phyloP scores from a whole-genome alignment of 2,888 invertebrate species.

The Zhuqinia jingwanae region DNA sequence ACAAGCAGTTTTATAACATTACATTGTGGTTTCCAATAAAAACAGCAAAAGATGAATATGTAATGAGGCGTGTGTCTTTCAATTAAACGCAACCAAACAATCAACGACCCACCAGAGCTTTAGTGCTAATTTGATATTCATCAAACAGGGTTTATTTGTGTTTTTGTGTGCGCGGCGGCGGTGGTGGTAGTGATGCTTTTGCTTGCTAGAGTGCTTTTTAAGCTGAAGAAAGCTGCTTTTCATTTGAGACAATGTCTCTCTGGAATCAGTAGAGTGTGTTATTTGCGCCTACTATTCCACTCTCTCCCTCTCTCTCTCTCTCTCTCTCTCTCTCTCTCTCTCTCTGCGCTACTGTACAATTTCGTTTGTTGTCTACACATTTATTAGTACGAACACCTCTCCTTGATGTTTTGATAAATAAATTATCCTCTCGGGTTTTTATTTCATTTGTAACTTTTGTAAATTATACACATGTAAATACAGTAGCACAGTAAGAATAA shows the following conservation, averaged over 20 bases:
- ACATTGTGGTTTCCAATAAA: slow-evolving; percentile 25
- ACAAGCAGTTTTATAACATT: no score
- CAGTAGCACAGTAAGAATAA: no score
- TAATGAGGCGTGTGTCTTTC: slow-evolving; percentile 69
- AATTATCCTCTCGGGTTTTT: slow-evolving; percentile 54
- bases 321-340: neutral
- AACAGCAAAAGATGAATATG: slow-evolving; percentile 59
- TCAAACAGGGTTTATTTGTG: slow-evolving; percentile 53
- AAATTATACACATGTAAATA: neutral
- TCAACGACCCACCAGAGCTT: slow-evolving; percentile 50
- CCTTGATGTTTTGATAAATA: slow-evolving; percentile 56
- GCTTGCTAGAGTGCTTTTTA: slow-evolving; percentile 22
- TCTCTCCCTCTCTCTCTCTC: neutral
- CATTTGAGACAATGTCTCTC: slow-evolving; percentile 4
- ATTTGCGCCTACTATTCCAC: no score
- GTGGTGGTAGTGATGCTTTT: no score
- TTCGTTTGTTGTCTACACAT: slow-evolving; percentile 36
- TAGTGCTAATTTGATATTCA: slow-evolving; percentile 60
- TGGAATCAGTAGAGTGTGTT: slow-evolving; percentile 40
- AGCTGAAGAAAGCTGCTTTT: slow-evolving; percentile 34
- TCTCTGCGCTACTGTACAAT: slow-evolving; percentile 21
- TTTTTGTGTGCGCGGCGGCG: neutral
- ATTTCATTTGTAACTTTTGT: slow-evolving; percentile 50
- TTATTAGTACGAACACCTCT: slow-evolving; percentile 56
- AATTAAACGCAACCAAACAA: slow-evolving; percentile 68